Evolutionary conservation across 1,140 invertebrate genomes (phyloP).

Genomic region (Aphaenogaster floridana): DNA sequence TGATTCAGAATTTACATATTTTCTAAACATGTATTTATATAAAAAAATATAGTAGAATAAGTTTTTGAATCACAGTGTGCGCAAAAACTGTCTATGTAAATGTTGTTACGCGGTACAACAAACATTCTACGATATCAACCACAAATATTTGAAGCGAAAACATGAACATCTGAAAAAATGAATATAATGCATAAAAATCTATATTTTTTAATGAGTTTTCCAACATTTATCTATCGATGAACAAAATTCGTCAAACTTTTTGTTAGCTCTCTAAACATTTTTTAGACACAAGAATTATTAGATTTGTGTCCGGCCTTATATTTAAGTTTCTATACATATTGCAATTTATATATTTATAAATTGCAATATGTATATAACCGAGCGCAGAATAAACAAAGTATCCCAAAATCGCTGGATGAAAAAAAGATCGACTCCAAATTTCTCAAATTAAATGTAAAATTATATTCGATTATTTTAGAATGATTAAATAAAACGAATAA

Average conservation of each 20-base stretch:
- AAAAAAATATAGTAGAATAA: conserved; percentile 23
- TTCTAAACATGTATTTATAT: conserved; percentile 16
- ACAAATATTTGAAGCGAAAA: conserved; percentile 18
- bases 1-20: conserved; percentile 47
- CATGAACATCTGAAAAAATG: neutral
- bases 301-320: neutral
- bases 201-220: neutral
- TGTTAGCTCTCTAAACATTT: conserved; percentile 11
- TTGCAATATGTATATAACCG: neutral
- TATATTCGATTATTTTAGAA: neutral
- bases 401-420: neutral
- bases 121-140: neutral
- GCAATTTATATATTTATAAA: neutral
- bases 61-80: neutral
- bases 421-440: neutral
- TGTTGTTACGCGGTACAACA: neutral
- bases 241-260: neutral
- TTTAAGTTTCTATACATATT: neutral
- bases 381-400: neutral
- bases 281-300: neutral
- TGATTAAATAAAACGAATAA: conserved; percentile 8
- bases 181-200: conserved; percentile 2
- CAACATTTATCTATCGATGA: neutral
- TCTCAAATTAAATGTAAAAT: neutral
- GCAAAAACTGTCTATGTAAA: neutral